Conservation (phyloP, 2,797 vertebrate species). For the Dryobates pubescens region DNA sequence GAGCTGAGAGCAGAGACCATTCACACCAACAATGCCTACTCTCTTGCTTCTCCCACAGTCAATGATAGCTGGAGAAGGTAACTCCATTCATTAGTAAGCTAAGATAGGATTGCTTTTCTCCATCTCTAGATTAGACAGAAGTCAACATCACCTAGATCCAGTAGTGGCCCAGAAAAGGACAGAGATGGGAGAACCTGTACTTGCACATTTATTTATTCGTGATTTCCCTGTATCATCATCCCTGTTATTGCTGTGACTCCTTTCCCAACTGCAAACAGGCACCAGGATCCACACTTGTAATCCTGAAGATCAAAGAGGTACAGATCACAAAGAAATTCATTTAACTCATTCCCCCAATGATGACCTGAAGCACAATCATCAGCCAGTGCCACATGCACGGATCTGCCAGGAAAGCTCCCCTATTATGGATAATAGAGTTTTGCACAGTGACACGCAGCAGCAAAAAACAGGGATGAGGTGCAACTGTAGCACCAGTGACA, state of each 20-base stretch:
- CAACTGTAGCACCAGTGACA: fast-evolving
- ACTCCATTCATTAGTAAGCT: neutral
- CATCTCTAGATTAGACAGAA: neutral
- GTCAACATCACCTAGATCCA: neutral
- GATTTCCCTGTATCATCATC: neutral
- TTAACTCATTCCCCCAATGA: neutral
- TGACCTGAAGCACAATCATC: neutral
- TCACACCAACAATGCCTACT: neutral
- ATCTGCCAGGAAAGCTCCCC: neutral
- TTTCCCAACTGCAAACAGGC: neutral
- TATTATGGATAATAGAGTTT: neutral
- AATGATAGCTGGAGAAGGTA: neutral
- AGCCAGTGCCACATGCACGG: neutral
- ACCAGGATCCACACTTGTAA: neutral
- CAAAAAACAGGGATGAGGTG: neutral
- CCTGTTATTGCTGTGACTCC: neutral
- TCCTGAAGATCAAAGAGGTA: neutral
- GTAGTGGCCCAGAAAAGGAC: neutral
- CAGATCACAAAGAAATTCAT: neutral
- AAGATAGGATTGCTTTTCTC: neutral
- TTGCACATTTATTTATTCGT: neutral
- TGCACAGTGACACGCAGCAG: neutral
- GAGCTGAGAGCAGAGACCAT: neutral
- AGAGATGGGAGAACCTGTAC: neutral
- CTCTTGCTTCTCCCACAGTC: neutral